A percentile compares a stretch with the other conserved stretches of the same genome.
Conservation (phyloP, 2,113 vertebrate genomes). For the Neoarius graeffei region DNA sequence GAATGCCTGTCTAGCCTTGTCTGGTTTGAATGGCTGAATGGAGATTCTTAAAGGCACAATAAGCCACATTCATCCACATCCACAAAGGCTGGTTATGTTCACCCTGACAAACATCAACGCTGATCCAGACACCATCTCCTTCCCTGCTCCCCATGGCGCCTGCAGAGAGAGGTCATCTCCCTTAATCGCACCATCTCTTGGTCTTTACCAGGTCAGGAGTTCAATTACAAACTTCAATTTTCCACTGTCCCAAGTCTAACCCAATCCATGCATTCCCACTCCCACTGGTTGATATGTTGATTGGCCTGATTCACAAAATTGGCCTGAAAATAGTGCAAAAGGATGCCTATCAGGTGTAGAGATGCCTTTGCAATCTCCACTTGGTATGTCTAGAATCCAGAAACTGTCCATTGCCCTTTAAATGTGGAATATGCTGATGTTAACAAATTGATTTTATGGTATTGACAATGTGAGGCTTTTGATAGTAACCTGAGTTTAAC, state of each 20-base stretch:
- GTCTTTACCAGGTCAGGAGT: conserved; percentile 33
- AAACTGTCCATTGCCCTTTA: neutral
- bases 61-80: conserved; percentile 49
- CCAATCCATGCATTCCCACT: neutral
- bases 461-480: neutral
- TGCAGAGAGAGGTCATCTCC: conserved; percentile 34
- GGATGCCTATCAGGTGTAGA: neutral
- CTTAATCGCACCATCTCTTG: conserved; percentile 1
- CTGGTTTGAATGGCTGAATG: conserved; percentile 42
- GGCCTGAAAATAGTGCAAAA: neutral
- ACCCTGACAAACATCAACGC: conserved; percentile 48
- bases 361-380: neutral
- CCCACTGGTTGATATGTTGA: neutral
- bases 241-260: conserved; percentile 4
- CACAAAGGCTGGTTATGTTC: conserved; percentile 52
- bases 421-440: neutral
- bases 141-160: conserved; percentile 20
- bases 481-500: neutral
- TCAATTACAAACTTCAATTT: conserved; percentile 16
- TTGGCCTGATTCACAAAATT: neutral
- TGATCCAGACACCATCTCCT: conserved; percentile 37
- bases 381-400: neutral
- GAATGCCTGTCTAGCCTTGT: conserved; percentile 45
- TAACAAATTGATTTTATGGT: neutral
- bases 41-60: conserved; percentile 44